Evolutionary conservation across 2,797 vertebrate genomes (phyloP).

Genomic region (Neomorphus geoffroyi): DNA sequence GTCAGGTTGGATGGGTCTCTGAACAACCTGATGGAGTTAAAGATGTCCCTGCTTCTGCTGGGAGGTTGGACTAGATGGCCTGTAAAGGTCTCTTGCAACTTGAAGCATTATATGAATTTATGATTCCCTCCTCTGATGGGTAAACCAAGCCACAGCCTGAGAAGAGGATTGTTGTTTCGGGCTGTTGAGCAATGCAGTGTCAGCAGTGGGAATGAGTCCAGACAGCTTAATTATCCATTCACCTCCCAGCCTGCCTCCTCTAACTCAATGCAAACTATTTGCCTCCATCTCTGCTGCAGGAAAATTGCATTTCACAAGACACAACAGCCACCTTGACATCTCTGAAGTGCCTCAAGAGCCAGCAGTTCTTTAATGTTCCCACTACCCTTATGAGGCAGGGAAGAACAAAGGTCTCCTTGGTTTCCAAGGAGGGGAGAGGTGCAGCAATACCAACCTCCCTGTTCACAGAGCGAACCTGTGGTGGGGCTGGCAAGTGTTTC

Average conservation of each 20-base stretch:
- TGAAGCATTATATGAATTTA: too few species aligned
- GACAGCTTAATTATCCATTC: neutral
- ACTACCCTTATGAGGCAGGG: fast-evolving
- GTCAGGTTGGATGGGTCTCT: too few species aligned
- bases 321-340: neutral
- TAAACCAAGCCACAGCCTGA: neutral
- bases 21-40: too few species aligned
- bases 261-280: neutral
- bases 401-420: neutral
- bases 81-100: too few species aligned
- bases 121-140: neutral
- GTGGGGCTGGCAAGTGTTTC: neutral
- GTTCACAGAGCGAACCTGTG: neutral
- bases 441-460: neutral
- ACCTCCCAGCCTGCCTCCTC: neutral
- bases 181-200: neutral
- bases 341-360: neutral
- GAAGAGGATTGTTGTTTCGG: neutral
- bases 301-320: neutral
- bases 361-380: neutral
- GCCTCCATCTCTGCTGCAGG: neutral
- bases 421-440: neutral
- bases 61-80: too few species aligned
- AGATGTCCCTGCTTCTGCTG: too few species aligned
- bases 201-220: neutral